Base-by-base conservation (phyloP, 2,113 vertebrate genomes). In the Ptilonorhynchus violaceus region DNA sequence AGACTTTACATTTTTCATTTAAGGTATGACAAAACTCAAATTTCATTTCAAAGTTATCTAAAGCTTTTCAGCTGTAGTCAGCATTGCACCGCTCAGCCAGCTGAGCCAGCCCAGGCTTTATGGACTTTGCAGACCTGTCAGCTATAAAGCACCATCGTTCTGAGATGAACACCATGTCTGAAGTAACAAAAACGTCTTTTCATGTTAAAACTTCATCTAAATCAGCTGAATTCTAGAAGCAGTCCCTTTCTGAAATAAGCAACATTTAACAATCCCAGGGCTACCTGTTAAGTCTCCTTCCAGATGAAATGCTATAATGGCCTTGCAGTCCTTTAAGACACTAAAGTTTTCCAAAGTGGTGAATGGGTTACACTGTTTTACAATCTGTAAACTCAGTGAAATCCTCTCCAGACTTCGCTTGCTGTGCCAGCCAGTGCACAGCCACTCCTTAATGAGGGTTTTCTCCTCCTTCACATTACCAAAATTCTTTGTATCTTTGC, bases 401-500 rank as follows among this genome's bases (percentile, higher is more conserved):
- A 88, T 30, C n/a, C 85, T 47, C 52, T 44, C 68, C 73, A 90
- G 50, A 30, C 37, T 42, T 18, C 0, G 0, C 25, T 16, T 73
- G 56, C 92, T 69, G 80, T 42, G 88, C 80, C 80, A 92, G 84
- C 25, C 68, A 39, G 68, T 5, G 24, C 82, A 75, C 58, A 79
- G 42, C 16, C 41, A 30, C 69, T 49, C 79, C 21, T 39, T 14
- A 41, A 53, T 33, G 18, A 72, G 73, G 10, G 33, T 25, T 52
- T 89, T 75, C 47, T 95, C 83, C 88, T 93, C 79, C 76, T 60
- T 88, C 55, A 33, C 55, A 81, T 84, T 84, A 79, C 50, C 67
- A 60, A 91, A 88, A 96, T 95, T 92, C 91, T 74, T 93, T 42
- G 10, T 41, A 46, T 59, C 81, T 87, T 95, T 81, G 47, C 56